Evolutionary conservation across 2,888 invertebrate genomes (phyloP), one percentile per base, ranked within the genome.

Genomic region (Podabrus alpinus): DNA sequence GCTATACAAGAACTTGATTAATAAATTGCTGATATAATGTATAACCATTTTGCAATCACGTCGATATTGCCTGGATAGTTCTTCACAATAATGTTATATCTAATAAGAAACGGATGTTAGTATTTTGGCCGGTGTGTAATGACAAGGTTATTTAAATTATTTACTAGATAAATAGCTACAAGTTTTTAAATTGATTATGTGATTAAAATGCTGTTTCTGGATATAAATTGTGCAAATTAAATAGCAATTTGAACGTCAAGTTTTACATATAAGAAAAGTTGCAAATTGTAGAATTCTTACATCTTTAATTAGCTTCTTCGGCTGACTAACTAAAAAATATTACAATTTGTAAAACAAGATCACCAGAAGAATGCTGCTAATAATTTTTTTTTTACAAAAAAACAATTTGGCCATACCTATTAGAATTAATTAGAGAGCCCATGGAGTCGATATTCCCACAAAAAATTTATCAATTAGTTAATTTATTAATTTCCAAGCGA

Each of bases 161-260:
- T 68, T 71, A 62, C 66, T 64, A 70, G 69, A 76, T 76, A 73
- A 76, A 75, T 75, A 72, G 69, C 61, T 69, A 29, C 72, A 29
- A 69, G 72, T 24, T 69, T 71, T 76, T 29, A 76, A 76, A 73
- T 75, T 72, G 73, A 76, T 76, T 76, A 71, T 45, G 69, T 68
- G 69, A 62, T 73, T 76, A 76, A 67, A 70, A 68, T 73, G 71
- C 72, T 69, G 72, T 75, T 75, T 79, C 66, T 78, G 72, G 79
- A 76, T 78, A 79, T 79, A 77, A 79, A 80, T 80, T 78, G 77
- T 72, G 29, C 76, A 71, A 79, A 80, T 80, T 79, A 79, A 80
- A 76, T 74, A 68, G 79, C 74, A 79, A 80, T 79, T 80, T 80
- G 78, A 79, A 78, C 66, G 75, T 75, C 75, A 73, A 66, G 67